phyloP scores from a whole-genome alignment of 2,113 vertebrate species.

The Otocyon megalotis region DNA sequence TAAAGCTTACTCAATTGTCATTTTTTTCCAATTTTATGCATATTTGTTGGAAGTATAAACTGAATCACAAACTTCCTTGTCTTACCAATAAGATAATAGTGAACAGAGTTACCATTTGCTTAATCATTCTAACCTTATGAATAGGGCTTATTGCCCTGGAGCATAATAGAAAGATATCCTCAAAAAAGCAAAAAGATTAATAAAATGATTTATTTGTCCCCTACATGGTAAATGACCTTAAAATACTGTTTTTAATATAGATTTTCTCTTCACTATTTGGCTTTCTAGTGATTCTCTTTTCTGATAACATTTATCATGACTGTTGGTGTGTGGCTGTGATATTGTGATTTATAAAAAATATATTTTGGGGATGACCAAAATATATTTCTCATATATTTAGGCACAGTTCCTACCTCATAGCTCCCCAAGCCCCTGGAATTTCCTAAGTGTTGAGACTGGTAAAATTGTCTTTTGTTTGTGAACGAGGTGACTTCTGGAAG shows the following conservation, averaged over 20 bases:
- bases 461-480: neutral
- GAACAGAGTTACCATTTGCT: conserved; percentile 3
- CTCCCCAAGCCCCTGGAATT: neutral
- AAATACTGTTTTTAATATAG: conserved; percentile 6
- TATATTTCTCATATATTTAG: neutral
- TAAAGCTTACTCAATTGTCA: neutral
- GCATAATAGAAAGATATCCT: neutral
- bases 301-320: neutral
- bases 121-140: neutral
- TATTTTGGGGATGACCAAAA: neutral
- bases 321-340: neutral
- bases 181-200: neutral
- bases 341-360: neutral
- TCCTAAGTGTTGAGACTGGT: neutral
- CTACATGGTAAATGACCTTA: neutral
- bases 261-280: neutral
- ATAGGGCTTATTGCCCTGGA: neutral
- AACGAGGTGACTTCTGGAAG: neutral
- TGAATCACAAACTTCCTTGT: neutral
- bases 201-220: neutral
- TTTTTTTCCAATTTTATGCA: neutral
- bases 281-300: neutral
- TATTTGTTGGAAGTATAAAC: neutral
- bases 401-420: neutral
- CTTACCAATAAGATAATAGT: conserved; percentile 1